phyloP scores from a whole-genome alignment of 2,888 invertebrate species.

The Nysson spinosus region DNA sequence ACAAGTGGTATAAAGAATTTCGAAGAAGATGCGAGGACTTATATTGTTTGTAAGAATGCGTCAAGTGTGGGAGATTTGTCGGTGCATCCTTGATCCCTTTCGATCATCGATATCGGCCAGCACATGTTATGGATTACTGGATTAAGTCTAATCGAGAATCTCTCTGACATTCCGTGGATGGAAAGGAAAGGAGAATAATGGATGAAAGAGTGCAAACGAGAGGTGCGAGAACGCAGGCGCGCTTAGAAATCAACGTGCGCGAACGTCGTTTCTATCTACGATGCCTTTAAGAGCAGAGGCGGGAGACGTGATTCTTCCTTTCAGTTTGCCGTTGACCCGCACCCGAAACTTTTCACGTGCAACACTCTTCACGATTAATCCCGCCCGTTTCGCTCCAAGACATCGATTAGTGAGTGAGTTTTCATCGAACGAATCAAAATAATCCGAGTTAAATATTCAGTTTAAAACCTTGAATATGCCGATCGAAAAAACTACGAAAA shows the following conservation, averaged over 20 bases:
- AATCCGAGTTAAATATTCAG: too few species aligned
- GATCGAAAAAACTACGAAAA: too few species aligned
- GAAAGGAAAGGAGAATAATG: neutral
- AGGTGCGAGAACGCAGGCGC: constrained; percentile 52
- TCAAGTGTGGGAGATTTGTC: too few species aligned
- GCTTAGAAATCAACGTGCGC: constrained; percentile 29
- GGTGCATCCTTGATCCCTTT: too few species aligned
- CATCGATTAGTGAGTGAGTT: too few species aligned
- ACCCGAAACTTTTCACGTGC: constrained; percentile 43
- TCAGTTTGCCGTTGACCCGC: constrained; percentile 51
- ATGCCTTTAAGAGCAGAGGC: constrained; percentile 43
- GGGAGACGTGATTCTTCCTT: constrained; percentile 51
- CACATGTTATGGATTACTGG: constrained; percentile 20
- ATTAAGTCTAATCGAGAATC: constrained; percentile 20
- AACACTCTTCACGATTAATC: neutral
- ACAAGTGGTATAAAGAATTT: too few species aligned
- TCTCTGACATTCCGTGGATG: neutral
- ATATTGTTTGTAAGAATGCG: too few species aligned
- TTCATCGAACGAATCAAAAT: too few species aligned
- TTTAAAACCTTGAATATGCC: too few species aligned
- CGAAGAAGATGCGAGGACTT: too few species aligned
- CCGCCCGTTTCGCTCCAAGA: neutral
- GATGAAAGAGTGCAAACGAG: constrained; percentile 3
- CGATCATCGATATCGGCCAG: neutral
- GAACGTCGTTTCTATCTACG: constrained; percentile 5